A percentile compares a stretch with the other conserved stretches of the same genome.
These are phyloP conservation scores for Lates japonicus DNA, from an alignment of 2,797 vertebrate species.

Conservation along the genomic window DNA sequence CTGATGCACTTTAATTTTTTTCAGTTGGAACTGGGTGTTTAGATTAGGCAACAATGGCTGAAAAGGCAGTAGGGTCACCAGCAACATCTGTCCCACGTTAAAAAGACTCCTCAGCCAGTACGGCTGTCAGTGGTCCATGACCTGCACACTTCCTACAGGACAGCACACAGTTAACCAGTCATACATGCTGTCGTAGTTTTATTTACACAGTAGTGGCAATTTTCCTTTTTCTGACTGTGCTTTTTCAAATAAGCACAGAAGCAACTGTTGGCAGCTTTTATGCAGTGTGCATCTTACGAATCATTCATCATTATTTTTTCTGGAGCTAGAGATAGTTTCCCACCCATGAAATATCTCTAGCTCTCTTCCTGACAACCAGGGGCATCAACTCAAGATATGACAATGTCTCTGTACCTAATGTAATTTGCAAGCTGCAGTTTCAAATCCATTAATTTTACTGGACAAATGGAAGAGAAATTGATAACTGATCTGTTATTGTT, in stretches of 20 bases:
- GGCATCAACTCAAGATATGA: neutral
- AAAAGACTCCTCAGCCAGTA: neutral
- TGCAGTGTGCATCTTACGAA: neutral
- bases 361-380: neutral
- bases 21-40: neutral
- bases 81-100: conserved; percentile 54
- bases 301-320: neutral
- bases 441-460: neutral
- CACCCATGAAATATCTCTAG: no score
- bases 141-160: conserved; percentile 29
- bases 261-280: neutral
- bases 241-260: neutral
- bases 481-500: neutral
- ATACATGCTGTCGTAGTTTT: conserved; percentile 6
- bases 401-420: neutral
- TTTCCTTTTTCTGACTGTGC: conserved; percentile 1
- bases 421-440: neutral
- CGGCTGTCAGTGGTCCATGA: conserved; percentile 30
- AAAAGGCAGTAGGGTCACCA: conserved; percentile 1
- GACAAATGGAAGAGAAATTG: neutral
- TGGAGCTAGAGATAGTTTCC: neutral
- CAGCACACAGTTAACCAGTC: conserved; percentile 5
- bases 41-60: conserved; percentile 15
- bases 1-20: neutral
- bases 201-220: conserved; percentile 2